These are phyloP conservation scores for Aquatica leii DNA, from an alignment of 2,888 invertebrate genomes.

Conservation along the genomic window DNA sequence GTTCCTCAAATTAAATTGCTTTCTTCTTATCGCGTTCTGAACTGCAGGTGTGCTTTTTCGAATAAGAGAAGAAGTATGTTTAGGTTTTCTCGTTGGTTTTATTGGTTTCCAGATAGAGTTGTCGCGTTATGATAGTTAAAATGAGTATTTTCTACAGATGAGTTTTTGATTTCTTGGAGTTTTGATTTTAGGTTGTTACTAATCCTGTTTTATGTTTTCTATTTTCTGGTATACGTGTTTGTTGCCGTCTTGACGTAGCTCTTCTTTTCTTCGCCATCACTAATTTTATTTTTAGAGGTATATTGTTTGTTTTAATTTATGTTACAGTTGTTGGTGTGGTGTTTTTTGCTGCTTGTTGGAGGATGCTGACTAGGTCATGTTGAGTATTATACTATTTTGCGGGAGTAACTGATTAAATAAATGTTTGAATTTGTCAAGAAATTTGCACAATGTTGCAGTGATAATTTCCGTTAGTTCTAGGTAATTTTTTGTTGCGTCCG, in stretches of 20 bases:
- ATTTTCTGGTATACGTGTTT: not conserved
- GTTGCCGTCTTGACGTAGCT: too few species aligned
- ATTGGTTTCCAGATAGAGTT: not conserved
- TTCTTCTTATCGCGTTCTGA: not conserved
- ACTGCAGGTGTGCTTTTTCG: not conserved
- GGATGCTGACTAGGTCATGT: not conserved
- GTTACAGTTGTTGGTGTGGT: not conserved
- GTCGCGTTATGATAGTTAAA: not conserved
- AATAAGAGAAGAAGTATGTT: not conserved
- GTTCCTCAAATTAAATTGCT: not conserved
- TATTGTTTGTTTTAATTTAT: not conserved
- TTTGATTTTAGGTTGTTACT: not conserved
- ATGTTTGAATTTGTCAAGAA: conserved; percentile 4
- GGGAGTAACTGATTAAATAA: conserved; percentile 10
- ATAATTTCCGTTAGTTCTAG: not conserved
- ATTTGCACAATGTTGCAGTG: conserved; percentile 6
- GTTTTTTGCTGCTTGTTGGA: too few species aligned
- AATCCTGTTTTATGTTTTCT: not conserved
- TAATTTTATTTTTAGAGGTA: not conserved
- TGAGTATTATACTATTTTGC: conserved; percentile 11
- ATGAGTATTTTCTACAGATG: not conserved
- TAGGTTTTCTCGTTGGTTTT: not conserved
- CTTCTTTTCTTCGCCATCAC: not conserved
- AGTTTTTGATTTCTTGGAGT: too few species aligned
- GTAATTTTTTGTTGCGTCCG: conserved; percentile 7